Base-by-base conservation (phyloP, 2,797 vertebrate genomes). In the Protonibea diacanthus region DNA sequence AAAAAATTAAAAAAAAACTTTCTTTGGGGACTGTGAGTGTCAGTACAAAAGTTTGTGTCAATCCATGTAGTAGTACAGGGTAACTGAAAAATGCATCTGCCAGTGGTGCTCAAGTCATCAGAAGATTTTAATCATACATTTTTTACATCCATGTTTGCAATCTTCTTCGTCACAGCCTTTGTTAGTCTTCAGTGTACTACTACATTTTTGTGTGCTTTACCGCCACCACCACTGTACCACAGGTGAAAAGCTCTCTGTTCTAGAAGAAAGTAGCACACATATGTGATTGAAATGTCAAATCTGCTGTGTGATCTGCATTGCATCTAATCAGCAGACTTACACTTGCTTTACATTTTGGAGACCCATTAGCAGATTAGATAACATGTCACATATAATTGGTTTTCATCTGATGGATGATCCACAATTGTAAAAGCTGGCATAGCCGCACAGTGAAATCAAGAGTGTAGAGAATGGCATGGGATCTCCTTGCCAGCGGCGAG, bases 391-490 rank as follows among this genome's bases (percentile, higher is more conserved):
- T 51, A 4, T 52, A 51, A 58, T 27, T 47, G 33, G 15, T 49
- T 6, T 73, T 81, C 27, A 73, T 67, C 42, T 66, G 65, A 52
- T 55, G 64, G 57, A 58, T 75, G 21, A 62, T 29, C 23, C 48
- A 53, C 45, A 47, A 21, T 42, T 25, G 1, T 53, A 65, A 38
- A 53, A 44, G 65, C 20, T 74, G 71, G 60, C 77, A n/a, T 5
- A 23, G 25, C 40, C 15, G 0, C 27, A 13, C n/a, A 68, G 25
- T 23, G 60, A 65, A 72, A 61, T 27, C 42, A 64, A 78, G 61
- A 60, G 18, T 59, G 68, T 5, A 58, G 71, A 33, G 44, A 55
- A 69, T 48, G 71, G 42, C 23, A 58, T 44, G 21, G 52, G 59
- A 40, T 64, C 40, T 59, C n/a, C 6, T 8, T 79, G 82, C 78